Evolutionary conservation across 2,888 invertebrate species (phyloP).

Genomic region (Protodeltote pygarga): DNA sequence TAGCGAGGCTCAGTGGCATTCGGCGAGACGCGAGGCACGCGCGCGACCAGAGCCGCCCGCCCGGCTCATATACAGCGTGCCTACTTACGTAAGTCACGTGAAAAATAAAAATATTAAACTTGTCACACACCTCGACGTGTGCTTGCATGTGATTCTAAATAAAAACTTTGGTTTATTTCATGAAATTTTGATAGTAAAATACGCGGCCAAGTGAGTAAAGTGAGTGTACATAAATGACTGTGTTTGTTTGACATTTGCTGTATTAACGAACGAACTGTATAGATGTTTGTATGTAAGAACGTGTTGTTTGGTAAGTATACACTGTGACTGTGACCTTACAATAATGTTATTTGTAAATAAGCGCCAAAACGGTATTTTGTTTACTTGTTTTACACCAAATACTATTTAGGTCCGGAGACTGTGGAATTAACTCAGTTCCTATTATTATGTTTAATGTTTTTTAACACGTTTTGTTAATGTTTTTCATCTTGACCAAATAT

Average conservation of each 20-base stretch:
- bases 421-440: too few species aligned
- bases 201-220: conserved; percentile 33
- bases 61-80: conserved; percentile 42
- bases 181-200: conserved; percentile 9
- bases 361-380: conserved; percentile 1
- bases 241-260: conserved; percentile 63
- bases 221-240: conserved; percentile 59
- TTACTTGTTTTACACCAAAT: background rate
- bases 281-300: conserved; percentile 34
- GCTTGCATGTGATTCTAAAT: conserved; percentile 39
- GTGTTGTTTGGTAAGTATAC: conserved; percentile 50
- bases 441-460: too few species aligned
- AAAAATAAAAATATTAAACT: conserved; percentile 48
- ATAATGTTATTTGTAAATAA: conserved; percentile 15
- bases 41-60: conserved; percentile 51
- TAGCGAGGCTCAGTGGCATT: conserved; percentile 68
- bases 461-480: too few species aligned
- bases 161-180: conserved; percentile 13
- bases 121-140: conserved; percentile 27
- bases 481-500: too few species aligned
- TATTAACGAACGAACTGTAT: conserved; percentile 36
- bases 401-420: background rate
- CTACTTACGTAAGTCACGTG: conserved; percentile 79
- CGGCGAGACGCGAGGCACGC: conserved; percentile 66
- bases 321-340: conserved; percentile 5